Conservation (phyloP, 2,888 invertebrate genomes). For the Hofmannophila pseudospretella region DNA sequence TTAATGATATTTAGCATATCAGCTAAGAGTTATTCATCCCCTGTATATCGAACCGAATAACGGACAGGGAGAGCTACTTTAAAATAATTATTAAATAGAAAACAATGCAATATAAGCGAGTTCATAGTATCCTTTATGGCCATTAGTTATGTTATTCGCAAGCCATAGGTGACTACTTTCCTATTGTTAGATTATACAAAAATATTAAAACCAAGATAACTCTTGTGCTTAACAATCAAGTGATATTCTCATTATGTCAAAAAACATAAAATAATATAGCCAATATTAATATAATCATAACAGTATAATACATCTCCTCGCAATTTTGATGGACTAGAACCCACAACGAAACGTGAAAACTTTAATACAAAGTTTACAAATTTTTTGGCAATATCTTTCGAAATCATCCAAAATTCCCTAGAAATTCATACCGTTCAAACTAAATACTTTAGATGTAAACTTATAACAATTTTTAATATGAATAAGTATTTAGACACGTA, state of each 20-base stretch:
- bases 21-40: conserved; percentile 23
- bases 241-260: conserved; percentile 43
- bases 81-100: conserved; percentile 47
- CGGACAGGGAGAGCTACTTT: conserved; percentile 14
- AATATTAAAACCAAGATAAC: conserved; percentile 59
- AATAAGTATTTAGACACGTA: conserved; percentile 20
- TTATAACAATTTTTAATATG: conserved; percentile 1
- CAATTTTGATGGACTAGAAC: conserved; percentile 74
- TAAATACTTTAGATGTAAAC: conserved; percentile 5
- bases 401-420: conserved; percentile 22
- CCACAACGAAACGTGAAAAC: conserved; percentile 57
- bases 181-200: conserved; percentile 73
- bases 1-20: conserved; percentile 13
- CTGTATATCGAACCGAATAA: conserved; percentile 11
- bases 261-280: conserved; percentile 40
- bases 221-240: conserved; percentile 42
- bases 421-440: conserved; percentile 24
- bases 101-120: conserved; percentile 73
- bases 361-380: conserved; percentile 36
- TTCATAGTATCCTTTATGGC: conserved; percentile 67
- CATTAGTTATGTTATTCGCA: conserved; percentile 75
- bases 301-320: conserved; percentile 50
- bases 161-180: conserved; percentile 66
- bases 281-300: conserved; percentile 42
- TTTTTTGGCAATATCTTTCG: conserved; percentile 49